Percentiles rank a stretch among this genome's conserved stretches.
Conservation (phyloP, 2,797 vertebrate genomes). For the Crenuchus spilurus region DNA sequence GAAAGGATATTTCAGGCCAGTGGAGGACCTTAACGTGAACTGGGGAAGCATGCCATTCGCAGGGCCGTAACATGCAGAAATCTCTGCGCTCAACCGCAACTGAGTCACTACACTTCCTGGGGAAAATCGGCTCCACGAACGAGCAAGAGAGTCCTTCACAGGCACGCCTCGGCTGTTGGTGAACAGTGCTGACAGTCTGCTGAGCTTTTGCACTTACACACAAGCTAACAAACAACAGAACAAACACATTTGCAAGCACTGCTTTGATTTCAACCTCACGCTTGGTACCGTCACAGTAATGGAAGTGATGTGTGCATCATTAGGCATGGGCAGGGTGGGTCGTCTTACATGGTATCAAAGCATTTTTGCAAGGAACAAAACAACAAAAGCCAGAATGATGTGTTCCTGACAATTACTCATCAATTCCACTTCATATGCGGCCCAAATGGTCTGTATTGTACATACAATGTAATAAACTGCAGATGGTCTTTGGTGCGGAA, state of each 20-base stretch:
- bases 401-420: conserved; percentile 15
- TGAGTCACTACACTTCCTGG: conserved; percentile 77
- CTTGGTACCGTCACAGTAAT: not conserved
- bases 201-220: conserved; percentile 52
- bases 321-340: not conserved
- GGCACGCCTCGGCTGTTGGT: conserved; percentile 64
- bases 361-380: conserved; percentile 13
- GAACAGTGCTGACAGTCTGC: conserved; percentile 62
- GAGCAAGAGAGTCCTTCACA: conserved; percentile 61
- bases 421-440: conserved; percentile 24
- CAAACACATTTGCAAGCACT: not conserved
- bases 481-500: conserved; percentile 11
- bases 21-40: conserved; percentile 69
- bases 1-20: conserved; percentile 60
- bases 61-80: conserved; percentile 58
- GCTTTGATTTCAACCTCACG: too few relatives aligned
- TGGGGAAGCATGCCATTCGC: conserved; percentile 56
- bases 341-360: conserved; percentile 5
- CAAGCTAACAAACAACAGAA: conserved; percentile 38
- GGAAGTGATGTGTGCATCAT: conserved; percentile 3
- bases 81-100: conserved; percentile 70
- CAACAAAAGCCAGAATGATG: not conserved
- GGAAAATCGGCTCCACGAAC: conserved; percentile 69
- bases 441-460: conserved; percentile 2
- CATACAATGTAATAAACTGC: conserved; percentile 10